phyloP scores from a whole-genome alignment of 2,797 vertebrate genomes.

The Enteromius anoplus region DNA sequence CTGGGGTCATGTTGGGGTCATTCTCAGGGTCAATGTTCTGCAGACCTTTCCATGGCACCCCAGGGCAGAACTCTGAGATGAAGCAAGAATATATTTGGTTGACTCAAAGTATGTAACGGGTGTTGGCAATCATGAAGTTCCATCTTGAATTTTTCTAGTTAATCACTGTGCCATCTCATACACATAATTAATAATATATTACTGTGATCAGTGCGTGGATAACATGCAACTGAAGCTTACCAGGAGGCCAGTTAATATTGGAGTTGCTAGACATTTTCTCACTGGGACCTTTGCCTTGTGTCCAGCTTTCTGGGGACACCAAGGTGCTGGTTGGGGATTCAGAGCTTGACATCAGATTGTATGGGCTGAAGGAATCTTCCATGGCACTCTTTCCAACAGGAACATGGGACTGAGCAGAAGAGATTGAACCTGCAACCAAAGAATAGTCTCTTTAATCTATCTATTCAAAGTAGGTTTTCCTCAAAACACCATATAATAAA shows the following conservation, averaged over 20 bases:
- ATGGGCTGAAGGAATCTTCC: conserved; percentile 95
- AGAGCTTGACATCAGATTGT: conserved; percentile 90
- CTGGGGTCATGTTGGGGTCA: conserved; percentile 97
- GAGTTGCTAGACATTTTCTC: conserved; percentile 97
- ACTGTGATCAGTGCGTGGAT: not conserved
- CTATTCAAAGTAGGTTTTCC: not conserved
- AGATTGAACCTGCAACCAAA: conserved; percentile 75
- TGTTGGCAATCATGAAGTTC: not conserved
- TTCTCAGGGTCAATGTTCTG: conserved; percentile 99
- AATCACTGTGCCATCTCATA: not conserved
- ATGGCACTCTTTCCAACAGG: conserved; percentile 90
- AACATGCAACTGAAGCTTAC: conserved; percentile 67
- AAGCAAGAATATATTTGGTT: conserved; percentile 8
- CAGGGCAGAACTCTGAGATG: conserved; percentile 92
- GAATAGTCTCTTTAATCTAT: not conserved
- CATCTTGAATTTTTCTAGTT: not conserved
- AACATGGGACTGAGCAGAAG: conserved; percentile 88
- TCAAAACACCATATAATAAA: not conserved
- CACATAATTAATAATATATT: not conserved
- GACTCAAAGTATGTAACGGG: not conserved
- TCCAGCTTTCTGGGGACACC: conserved; percentile 94
- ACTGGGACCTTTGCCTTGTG: conserved; percentile 91
- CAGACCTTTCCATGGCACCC: conserved; percentile 98
- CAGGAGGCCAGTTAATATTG: conserved; percentile 98
- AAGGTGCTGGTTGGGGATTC: conserved; percentile 92